Base-by-base conservation (phyloP, 2,888 invertebrate species). In the Lottia scabra region DNA sequence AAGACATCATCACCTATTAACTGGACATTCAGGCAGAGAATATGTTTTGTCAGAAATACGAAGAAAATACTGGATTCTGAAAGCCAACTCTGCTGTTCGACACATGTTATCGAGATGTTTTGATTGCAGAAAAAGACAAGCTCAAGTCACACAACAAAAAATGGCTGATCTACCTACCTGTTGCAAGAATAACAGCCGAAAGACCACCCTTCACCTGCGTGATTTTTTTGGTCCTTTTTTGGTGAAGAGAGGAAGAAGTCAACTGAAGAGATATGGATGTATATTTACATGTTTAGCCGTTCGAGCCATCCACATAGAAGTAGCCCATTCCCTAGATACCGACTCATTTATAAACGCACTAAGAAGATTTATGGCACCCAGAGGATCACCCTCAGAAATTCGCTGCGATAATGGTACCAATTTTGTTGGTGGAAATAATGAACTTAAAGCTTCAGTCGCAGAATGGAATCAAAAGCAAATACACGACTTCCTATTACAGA, bases 341-440 rank as follows among this genome's bases (percentile, higher is more conserved):
- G 70, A 72, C 48, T 75, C 75, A 1, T 74, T 77, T 30, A 72
- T 76, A 19, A 38, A 46, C 63, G 74, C 76, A 12, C 62, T 72
- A n/a, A 74, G 72, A 30, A 71, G 75, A 2, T 76, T 78, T 30
- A 27, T 67, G 10, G 67, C 70, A 46, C 68, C 72, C 26, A 63
- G 76, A 68, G 75, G 73, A 12, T 15, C 8, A 19, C 75, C 77
- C 2, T 48, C 65, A 56, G 71, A 73, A 15, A 26, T 73, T 2
- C 70, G 56, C n/a, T 69, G 70, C 45, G 75, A 77, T 15, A 77
- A 74, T 46, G 74, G 75, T 15, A 74, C 72, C 10, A 75, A 72
- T 65, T 68, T 77, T 16, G 63, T 65, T 8, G 44, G 45, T 8
- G 75, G 72, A 5, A 70, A 75, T 30, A 56, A 27, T 8, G 75